These are phyloP conservation scores for Choristoneura fumiferana DNA, from an alignment of 1,140 invertebrate species.

Conservation along the genomic window DNA sequence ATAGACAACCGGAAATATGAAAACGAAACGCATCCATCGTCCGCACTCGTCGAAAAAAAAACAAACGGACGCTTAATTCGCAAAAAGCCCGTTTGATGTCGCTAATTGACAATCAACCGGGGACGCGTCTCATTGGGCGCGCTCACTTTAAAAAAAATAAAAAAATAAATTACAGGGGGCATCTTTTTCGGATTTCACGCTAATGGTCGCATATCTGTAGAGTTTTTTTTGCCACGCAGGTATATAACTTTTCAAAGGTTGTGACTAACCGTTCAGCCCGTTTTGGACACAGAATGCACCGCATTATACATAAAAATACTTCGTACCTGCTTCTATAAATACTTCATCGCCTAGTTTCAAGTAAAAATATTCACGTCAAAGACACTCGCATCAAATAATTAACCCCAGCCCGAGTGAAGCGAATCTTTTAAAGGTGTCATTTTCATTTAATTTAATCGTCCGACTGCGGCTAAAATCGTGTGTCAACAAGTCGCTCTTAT, in stretches of 20 bases:
- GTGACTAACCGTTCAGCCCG: no score
- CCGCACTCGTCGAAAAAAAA: constrained; percentile 61
- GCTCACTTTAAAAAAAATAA: constrained; percentile 76
- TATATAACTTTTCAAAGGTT: no score
- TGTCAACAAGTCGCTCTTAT: constrained; percentile 57
- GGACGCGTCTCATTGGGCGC: constrained; percentile 74
- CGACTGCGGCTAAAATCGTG: constrained; percentile 38
- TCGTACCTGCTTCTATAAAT: background rate
- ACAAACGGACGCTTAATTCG: constrained; percentile 74
- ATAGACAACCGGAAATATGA: constrained; percentile 76
- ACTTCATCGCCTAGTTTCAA: background rate
- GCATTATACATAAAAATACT: no score
- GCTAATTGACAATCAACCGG: constrained; percentile 76
- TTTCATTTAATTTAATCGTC: constrained; percentile 55
- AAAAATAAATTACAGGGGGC: constrained; percentile 70
- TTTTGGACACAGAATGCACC: no score
- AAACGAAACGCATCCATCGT: constrained; percentile 71
- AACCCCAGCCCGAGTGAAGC: background rate
- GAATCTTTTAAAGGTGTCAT: constrained; percentile 38
- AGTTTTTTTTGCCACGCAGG: no score
- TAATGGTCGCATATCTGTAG: no score
- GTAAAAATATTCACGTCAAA: constrained; percentile 8
- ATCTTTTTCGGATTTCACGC: background rate
- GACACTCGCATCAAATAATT: constrained; percentile 15
- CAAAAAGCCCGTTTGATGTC: constrained; percentile 78